Evolutionary conservation across 2,797 vertebrate genomes (phyloP).

Genomic region (Melanotaenia maccullochi): DNA sequence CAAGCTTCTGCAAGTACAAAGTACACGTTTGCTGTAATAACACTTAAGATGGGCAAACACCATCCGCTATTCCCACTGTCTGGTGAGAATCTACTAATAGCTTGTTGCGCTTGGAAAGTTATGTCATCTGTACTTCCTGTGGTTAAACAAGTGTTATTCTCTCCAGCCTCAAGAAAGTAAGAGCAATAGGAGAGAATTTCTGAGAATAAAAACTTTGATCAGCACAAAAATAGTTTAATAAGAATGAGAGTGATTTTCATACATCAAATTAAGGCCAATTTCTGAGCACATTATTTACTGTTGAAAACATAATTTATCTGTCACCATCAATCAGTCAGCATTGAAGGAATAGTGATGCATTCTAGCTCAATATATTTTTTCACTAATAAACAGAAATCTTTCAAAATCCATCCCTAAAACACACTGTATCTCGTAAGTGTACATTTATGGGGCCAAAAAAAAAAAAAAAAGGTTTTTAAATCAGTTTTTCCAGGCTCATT

Average conservation of each 20-base stretch:
- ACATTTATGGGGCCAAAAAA: neutral
- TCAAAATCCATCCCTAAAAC: neutral
- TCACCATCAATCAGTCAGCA: neutral
- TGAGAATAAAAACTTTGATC: slow-evolving; percentile 11
- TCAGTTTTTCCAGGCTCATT: neutral
- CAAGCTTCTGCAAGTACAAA: slow-evolving; percentile 36
- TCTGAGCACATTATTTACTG: neutral
- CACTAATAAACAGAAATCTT: neutral
- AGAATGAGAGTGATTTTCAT: slow-evolving; percentile 4
- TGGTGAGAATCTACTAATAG: slow-evolving; percentile 62
- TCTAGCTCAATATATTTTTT: neutral
- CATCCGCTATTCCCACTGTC: slow-evolving; percentile 52
- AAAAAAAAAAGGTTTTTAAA: neutral
- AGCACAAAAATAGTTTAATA: neutral
- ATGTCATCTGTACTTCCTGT: slow-evolving; percentile 67
- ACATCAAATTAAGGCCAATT: neutral
- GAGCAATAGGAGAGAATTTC: slow-evolving; percentile 11
- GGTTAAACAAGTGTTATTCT: slow-evolving; percentile 51
- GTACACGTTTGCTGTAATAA: slow-evolving; percentile 50
- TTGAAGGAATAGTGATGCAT: neutral
- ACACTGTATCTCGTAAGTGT: neutral
- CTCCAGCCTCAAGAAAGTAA: slow-evolving; percentile 11
- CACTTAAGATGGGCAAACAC: slow-evolving; percentile 52
- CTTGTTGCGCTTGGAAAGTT: slow-evolving; percentile 59
- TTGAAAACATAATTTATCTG: neutral